Evolutionary conservation across 1,140 invertebrate genomes (phyloP), one percentile per base, ranked within the genome.

Genomic region (Euglossa dilemma): DNA sequence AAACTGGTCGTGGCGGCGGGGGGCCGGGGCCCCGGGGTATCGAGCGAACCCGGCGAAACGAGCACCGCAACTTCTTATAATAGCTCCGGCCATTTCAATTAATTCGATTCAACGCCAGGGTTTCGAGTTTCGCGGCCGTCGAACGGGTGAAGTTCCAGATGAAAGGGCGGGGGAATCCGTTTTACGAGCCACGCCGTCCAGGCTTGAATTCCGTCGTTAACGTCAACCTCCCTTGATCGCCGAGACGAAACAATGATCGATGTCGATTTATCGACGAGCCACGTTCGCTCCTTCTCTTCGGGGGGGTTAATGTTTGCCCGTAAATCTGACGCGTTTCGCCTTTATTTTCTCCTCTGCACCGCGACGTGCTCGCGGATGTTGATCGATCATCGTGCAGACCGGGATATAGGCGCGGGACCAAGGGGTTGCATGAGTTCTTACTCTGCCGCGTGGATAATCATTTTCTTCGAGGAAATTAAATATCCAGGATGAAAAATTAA

Each of bases 51-150:
- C 59, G 64, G 54, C 69, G 79, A n/a, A 74, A 72, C 64, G 66
- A 57, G 67, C 54, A 52, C 73, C 69, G 77, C 64, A 61, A 72
- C 79, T 69, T 80, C 79, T 69, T 71, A 70, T 87, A 82, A 87
- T 82, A 85, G 85, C 73, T n/a, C 36, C 71, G 79, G 77, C 79
- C 76, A 70, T 76, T 87, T 74, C 85, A 87, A 87, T 87, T 84
- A 87, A 87, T 87, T 85, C 79, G 73, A 82, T 81, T 61, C 66
- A 79, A 78, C 69, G 78, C 25, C 56, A 64, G 57, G 79, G 59
- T 80, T 54, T 74, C 67, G 67, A 59, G 61, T 83, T 85, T 83
- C 84, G 28, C 74, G 67, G 66, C 28, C 8, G 54, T 45, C 61
- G 43, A 59, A 11, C 36, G 20, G 71, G 45, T n/a, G 56, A 43